These are phyloP conservation scores for Cettia cetti DNA, from an alignment of 2,113 vertebrate genomes.

Conservation along the genomic window DNA sequence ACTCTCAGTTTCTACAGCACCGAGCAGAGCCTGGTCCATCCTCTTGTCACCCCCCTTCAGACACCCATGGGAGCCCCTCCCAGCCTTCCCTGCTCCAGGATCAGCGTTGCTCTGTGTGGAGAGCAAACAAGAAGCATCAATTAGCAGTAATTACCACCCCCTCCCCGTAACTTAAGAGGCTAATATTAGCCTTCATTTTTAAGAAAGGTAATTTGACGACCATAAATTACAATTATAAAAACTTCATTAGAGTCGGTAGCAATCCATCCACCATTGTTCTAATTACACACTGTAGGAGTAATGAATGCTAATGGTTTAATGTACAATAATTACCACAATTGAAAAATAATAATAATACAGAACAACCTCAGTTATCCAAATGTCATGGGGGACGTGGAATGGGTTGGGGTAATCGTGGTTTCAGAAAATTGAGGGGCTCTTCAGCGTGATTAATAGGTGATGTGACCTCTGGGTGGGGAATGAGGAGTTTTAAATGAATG, in stretches of 20 bases:
- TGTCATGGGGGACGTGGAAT: slow-evolving; percentile 37
- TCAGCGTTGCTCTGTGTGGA: background rate
- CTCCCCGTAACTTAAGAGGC: slow-evolving; percentile 71
- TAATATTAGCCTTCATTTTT: slow-evolving; percentile 72
- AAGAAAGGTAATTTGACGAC: slow-evolving; percentile 78
- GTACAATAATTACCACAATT: slow-evolving; percentile 77
- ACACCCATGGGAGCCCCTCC: background rate
- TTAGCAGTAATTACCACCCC: slow-evolving; percentile 74
- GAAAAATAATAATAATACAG: slow-evolving; percentile 78
- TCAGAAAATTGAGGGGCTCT: slow-evolving; percentile 59
- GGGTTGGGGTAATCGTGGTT: slow-evolving; percentile 41
- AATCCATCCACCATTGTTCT: slow-evolving; percentile 77
- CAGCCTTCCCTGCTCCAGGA: background rate
- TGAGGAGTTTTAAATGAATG: slow-evolving; percentile 5
- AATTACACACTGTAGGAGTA: slow-evolving; percentile 80
- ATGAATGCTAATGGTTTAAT: slow-evolving; percentile 82
- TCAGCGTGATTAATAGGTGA: slow-evolving; percentile 49
- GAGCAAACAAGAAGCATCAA: slow-evolving; percentile 74
- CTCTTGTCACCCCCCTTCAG: background rate
- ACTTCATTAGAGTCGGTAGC: slow-evolving; percentile 80
- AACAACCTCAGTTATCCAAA: slow-evolving; percentile 66
- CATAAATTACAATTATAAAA: slow-evolving; percentile 84
- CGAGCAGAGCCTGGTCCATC: background rate
- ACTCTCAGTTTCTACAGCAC: background rate
- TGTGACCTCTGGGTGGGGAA: slow-evolving; percentile 45